Conservation (phyloP, 2,113 vertebrate species). For the Elephantulus edwardii region DNA sequence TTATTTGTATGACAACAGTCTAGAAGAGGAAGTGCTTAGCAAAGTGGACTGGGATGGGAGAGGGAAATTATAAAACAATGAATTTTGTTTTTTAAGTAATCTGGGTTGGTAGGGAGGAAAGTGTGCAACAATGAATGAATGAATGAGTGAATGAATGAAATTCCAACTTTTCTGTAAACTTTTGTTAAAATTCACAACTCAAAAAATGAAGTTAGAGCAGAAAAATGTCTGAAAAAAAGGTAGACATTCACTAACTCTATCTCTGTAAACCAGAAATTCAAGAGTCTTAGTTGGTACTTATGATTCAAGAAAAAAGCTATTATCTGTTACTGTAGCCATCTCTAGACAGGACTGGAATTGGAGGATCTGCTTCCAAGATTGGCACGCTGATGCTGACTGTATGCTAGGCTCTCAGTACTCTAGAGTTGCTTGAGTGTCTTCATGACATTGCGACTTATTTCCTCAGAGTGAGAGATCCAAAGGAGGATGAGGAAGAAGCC, state of each 20-base stretch:
- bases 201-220: not conserved
- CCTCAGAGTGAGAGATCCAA: not conserved
- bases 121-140: too few relatives aligned
- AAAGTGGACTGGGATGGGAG: too few relatives aligned
- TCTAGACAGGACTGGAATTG: not conserved
- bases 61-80: too few relatives aligned
- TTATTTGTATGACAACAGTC: too few relatives aligned
- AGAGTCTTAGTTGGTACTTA: not conserved
- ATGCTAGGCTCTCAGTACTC: not conserved
- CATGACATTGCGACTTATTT: not conserved
- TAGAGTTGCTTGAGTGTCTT: not conserved
- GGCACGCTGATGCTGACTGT: not conserved
- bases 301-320: not conserved
- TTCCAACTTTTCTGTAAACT: too few relatives aligned
- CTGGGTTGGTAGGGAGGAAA: too few relatives aligned
- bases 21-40: too few relatives aligned
- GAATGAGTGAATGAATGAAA: too few relatives aligned
- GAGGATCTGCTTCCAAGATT: not conserved
- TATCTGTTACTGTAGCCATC: not conserved
- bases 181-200: too few relatives aligned
- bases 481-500: not conserved
- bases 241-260: not conserved
- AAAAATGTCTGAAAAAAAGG: constrained; percentile 7
- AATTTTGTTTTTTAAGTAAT: too few relatives aligned
- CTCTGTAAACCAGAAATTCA: not conserved